phyloP scores from a whole-genome alignment of 2,797 vertebrate genomes.

The Limosa lapponica region DNA sequence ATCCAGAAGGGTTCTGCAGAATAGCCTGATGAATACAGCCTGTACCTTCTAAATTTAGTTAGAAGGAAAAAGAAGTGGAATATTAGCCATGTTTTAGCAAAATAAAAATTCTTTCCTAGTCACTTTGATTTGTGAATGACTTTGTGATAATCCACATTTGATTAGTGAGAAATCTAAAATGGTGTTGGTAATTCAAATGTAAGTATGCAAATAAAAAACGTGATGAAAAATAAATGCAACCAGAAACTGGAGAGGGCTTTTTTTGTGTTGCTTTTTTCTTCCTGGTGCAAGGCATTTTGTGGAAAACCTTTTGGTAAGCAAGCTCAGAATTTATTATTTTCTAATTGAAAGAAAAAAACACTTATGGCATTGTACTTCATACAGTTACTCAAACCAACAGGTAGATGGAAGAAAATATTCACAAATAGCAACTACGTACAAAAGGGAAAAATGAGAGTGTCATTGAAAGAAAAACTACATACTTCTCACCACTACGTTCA shows the following conservation, averaged over 20 bases:
- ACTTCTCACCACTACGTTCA: neutral
- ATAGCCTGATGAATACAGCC: conserved; percentile 45
- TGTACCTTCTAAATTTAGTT: conserved; percentile 58
- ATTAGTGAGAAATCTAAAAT: conserved; percentile 21
- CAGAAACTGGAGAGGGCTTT: neutral
- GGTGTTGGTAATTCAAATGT: conserved; percentile 19
- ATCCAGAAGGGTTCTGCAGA: conserved; percentile 64
- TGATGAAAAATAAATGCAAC: conserved; percentile 34
- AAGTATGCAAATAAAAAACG: conserved; percentile 21
- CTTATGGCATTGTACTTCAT: neutral
- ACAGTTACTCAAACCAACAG: neutral
- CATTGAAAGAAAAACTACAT: neutral
- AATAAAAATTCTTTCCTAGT: conserved; percentile 16
- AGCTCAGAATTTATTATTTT: neutral
- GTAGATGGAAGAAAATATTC: neutral
- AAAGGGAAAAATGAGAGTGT: neutral
- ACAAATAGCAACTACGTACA: neutral
- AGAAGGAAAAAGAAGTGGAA: conserved; percentile 9
- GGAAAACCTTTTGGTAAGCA: neutral
- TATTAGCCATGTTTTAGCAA: conserved; percentile 41
- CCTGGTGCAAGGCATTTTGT: neutral
- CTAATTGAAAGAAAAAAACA: neutral
- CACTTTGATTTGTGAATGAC: conserved; percentile 54
- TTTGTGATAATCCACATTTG: conserved; percentile 54
- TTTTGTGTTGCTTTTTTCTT: neutral